Conservation (phyloP, 2,113 vertebrate genomes). For the Pungitius pungitius region DNA sequence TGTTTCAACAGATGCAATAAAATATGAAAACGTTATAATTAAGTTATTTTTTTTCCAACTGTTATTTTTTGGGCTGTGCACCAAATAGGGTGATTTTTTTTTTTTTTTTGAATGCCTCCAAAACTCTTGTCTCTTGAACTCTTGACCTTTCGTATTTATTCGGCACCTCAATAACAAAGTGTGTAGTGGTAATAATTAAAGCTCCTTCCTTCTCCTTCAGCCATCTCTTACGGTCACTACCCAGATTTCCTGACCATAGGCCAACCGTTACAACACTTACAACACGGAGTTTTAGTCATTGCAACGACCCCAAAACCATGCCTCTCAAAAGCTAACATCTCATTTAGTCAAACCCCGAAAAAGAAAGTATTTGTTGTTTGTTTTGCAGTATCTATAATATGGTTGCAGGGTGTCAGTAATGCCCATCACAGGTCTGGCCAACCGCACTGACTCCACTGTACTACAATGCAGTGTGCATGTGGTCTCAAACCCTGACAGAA, state of each 20-base stretch:
- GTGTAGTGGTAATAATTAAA: not conserved
- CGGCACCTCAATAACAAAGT: not conserved
- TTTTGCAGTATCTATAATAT: not conserved
- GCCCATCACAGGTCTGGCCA: not conserved
- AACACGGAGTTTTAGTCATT: not conserved
- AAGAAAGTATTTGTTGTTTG: not conserved
- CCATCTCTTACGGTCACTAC: not conserved
- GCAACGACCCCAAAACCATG: not conserved
- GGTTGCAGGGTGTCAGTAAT: not conserved
- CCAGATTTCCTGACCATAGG: slow-evolving; percentile 1
- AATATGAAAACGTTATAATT: not conserved
- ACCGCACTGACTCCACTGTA: not conserved
- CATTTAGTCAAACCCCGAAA: not conserved
- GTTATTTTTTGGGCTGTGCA: not conserved
- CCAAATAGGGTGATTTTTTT: not conserved
- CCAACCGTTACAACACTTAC: slow-evolving; percentile 1
- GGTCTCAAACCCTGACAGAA: not conserved
- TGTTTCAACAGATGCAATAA: not conserved
- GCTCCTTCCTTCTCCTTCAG: not conserved
- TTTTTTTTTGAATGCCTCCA: not conserved
- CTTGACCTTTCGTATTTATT: not conserved
- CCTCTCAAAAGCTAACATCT: not conserved
- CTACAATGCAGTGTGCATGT: not conserved
- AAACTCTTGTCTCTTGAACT: too few relatives aligned
- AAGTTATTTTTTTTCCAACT: not conserved